phyloP scores from a whole-genome alignment of 2,113 vertebrate species.

The Pachyramphus minor region DNA sequence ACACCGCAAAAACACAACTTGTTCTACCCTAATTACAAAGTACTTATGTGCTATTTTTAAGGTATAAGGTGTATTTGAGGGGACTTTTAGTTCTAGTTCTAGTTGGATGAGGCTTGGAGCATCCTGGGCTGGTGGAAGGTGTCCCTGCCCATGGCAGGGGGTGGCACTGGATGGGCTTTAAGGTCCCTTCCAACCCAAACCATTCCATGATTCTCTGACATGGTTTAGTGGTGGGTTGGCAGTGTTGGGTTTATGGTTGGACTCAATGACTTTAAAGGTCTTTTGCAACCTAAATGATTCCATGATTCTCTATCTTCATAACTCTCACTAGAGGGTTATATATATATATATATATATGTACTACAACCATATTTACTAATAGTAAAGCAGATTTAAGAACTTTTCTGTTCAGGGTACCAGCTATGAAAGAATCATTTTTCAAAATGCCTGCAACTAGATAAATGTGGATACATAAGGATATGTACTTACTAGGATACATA shows the following conservation, averaged over 20 bases:
- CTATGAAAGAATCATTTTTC: conserved; percentile 56
- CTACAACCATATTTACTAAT: not conserved
- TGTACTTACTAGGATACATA: too few relatives aligned
- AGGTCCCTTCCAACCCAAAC: not conserved
- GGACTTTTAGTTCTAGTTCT: not conserved
- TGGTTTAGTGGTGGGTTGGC: not conserved
- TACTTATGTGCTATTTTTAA: not conserved
- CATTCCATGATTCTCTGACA: not conserved
- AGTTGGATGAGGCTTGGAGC: accelerated
- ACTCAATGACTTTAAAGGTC: not conserved
- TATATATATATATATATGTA: not conserved
- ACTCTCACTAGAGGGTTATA: not conserved
- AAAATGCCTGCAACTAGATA: conserved; percentile 64
- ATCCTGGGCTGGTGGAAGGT: accelerated
- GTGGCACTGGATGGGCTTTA: not conserved
- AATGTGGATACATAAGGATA: conserved; percentile 52
- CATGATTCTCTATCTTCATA: not conserved
- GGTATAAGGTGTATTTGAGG: not conserved
- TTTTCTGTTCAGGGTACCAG: conserved; percentile 9
- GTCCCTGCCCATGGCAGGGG: not conserved
- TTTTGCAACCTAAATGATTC: not conserved
- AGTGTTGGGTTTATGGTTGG: not conserved
- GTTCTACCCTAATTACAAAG: not conserved
- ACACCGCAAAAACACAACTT: not conserved
- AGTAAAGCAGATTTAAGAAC: conserved; percentile 40